Conservation (phyloP, 2,797 vertebrate genomes). For the Iguana delicatissima region DNA sequence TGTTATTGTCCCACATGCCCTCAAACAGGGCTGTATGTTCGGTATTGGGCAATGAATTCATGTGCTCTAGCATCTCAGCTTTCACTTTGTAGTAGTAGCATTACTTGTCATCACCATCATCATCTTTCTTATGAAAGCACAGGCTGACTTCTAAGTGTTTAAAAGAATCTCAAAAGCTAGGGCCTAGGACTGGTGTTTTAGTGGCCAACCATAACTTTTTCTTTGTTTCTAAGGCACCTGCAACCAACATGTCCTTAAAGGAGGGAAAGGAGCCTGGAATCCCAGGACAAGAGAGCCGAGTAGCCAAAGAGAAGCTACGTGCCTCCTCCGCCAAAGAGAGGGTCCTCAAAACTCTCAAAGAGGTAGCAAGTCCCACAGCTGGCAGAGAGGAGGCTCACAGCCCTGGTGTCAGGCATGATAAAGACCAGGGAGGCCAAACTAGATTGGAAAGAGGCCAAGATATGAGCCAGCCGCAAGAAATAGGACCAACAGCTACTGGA, state of each 20-base stretch:
- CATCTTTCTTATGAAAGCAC: too few relatives aligned
- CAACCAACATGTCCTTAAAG: background rate
- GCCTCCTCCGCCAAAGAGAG: rapidly evolving
- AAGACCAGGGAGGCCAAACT: background rate
- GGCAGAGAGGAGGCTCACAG: background rate
- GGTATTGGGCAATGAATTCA: background rate
- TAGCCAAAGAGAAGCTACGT: background rate
- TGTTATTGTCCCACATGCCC: background rate
- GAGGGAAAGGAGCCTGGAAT: background rate
- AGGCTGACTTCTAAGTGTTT: too few relatives aligned
- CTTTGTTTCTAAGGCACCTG: constrained; percentile 24
- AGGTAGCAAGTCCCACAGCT: background rate
- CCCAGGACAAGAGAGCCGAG: background rate
- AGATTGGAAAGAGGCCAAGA: too few relatives aligned
- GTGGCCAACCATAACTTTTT: background rate
- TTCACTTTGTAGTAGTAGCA: background rate
- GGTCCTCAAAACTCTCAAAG: rapidly evolving
- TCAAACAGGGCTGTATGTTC: background rate
- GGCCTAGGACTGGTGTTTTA: rapidly evolving
- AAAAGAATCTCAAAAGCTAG: background rate
- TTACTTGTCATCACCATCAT: too few relatives aligned
- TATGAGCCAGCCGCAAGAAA: background rate
- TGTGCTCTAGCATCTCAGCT: too few relatives aligned
- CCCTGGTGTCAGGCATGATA: rapidly evolving
- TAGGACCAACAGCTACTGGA: rapidly evolving